A percentile compares a stretch with the other conserved stretches of the same genome.
Conservation (phyloP, 2,797 vertebrate genomes). For the Odontamblyopus lacepedii region DNA sequence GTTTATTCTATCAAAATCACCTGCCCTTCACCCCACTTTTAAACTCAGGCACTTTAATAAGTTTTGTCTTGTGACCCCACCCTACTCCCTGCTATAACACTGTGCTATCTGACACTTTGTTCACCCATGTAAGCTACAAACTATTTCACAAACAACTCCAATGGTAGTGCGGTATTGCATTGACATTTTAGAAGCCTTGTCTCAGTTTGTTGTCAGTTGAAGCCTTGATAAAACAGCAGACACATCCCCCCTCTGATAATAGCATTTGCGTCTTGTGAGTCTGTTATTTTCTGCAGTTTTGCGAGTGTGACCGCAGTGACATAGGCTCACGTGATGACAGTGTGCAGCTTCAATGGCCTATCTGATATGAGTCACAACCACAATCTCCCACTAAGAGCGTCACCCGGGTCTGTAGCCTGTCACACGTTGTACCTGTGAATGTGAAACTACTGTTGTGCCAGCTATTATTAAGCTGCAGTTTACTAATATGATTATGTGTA, state of each 20-base stretch:
- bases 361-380: constrained; percentile 62
- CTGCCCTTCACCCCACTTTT: neutral
- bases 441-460: constrained; percentile 24
- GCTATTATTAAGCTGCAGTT: neutral
- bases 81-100: neutral
- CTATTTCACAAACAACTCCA: neutral
- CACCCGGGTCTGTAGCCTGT: constrained; percentile 29
- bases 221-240: constrained; percentile 54
- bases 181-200: constrained; percentile 12
- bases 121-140: neutral
- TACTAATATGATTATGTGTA: neutral
- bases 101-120: neutral
- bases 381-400: constrained; percentile 48
- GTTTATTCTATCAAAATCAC: too few species aligned
- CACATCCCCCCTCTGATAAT: constrained; percentile 42
- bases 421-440: constrained; percentile 30
- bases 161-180: neutral
- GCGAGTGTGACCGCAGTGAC: constrained; percentile 52
- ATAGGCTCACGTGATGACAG: constrained; percentile 59
- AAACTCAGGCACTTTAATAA: neutral
- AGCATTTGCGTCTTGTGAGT: constrained; percentile 15
- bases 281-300: constrained; percentile 35
- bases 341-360: constrained; percentile 52
- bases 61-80: neutral
- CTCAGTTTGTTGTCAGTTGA: constrained; percentile 27